Evolutionary conservation across 2,888 invertebrate genomes (phyloP).

Genomic region (Microchrysa polita): DNA sequence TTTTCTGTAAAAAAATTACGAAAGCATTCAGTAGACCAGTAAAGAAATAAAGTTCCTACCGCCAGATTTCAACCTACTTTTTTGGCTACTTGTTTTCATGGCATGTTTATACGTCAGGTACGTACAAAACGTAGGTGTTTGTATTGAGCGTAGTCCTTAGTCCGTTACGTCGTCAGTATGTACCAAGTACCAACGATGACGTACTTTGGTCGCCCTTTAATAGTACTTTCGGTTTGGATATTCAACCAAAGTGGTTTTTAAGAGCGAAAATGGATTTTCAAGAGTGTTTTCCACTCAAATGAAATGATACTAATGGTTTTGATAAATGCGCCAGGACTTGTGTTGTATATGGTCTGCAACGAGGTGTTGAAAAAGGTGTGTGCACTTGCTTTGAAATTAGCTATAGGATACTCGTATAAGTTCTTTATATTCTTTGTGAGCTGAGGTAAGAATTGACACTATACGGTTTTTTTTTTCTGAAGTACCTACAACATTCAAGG

Average conservation of each 20-base stretch:
- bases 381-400: constrained; percentile 1
- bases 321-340: constrained; percentile 2
- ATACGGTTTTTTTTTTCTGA: too few relatives aligned
- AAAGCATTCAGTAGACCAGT: not conserved
- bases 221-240: constrained; percentile 4
- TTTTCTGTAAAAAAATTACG: not conserved
- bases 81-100: not conserved
- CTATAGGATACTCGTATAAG: not conserved
- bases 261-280: constrained; percentile 25
- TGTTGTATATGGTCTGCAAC: not conserved
- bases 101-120: not conserved
- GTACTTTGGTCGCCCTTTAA: not conserved
- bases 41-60: not conserved
- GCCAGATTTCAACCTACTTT: constrained; percentile 1
- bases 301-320: constrained; percentile 26
- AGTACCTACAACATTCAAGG: too few relatives aligned
- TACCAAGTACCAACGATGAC: too few relatives aligned
- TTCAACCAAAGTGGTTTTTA: constrained; percentile 3
- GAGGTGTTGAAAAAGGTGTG: not conserved
- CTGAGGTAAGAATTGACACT: too few relatives aligned
- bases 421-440: not conserved
- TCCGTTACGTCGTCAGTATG: not conserved
- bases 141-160: not conserved
- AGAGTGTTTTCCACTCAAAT: constrained; percentile 29
- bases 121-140: not conserved